Percentiles rank a stretch among this genome's conserved stretches.
Conservation (phyloP, 2,113 vertebrate genomes). For the Percina caprodes region DNA sequence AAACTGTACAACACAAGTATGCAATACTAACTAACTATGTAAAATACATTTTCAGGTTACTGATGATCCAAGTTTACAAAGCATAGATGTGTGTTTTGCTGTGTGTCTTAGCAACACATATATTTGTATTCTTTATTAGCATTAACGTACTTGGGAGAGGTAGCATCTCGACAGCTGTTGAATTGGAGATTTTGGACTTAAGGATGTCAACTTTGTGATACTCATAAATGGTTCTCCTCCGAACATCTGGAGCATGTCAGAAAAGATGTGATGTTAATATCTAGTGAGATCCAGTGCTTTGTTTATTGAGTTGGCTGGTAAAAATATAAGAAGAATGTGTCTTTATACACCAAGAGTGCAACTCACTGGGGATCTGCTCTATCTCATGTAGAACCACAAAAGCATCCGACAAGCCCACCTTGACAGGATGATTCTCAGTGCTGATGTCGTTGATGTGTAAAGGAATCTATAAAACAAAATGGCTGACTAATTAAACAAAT, state of each 20-base stretch:
- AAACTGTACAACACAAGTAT: background rate
- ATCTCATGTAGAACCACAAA: slow-evolving; percentile 95
- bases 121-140: background rate
- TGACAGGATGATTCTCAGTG: slow-evolving; percentile 92
- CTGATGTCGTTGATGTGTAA: slow-evolving; percentile 89
- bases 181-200: slow-evolving; percentile 92
- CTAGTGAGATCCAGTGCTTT: background rate
- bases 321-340: background rate
- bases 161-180: slow-evolving; percentile 91
- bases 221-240: slow-evolving; percentile 97
- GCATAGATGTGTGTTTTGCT: background rate
- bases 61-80: background rate
- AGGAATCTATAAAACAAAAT: slow-evolving; percentile 87
- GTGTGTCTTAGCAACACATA: background rate
- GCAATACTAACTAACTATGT: no score
- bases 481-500: background rate
- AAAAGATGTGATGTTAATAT: background rate
- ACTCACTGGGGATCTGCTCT: slow-evolving; percentile 95
- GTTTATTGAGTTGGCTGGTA: background rate
- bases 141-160: slow-evolving; percentile 92
- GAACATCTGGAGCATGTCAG: slow-evolving; percentile 85
- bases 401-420: slow-evolving; percentile 95
- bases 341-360: background rate
- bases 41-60: background rate
- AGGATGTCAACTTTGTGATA: slow-evolving; percentile 95